Evolutionary conservation across 1,140 invertebrate species (phyloP), one percentile per base, ranked within the genome.

Genomic region (Drosophila lacertosa): DNA sequence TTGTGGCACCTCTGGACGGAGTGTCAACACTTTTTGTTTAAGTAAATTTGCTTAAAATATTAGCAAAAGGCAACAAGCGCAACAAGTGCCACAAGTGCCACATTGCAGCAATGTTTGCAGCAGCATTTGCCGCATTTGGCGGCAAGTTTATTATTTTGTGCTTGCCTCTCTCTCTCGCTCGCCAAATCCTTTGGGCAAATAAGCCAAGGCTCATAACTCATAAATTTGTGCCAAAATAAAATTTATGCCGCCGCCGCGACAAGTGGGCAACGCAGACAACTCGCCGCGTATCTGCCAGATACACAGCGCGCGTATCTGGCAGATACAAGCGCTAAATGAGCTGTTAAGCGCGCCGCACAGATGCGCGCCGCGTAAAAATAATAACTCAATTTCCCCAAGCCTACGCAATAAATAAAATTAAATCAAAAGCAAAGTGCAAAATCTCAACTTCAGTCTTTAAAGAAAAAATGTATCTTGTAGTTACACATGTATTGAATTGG

Each of bases 211-310:
- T 32, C 67, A 70, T 63, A 84, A 70, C 76, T 84, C 80, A 88
- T 88, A 88, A 89, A 89, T 88, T 88, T 73, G 88, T 78, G 83
- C 77, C 75, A 82, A 88, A 51, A 88, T 70, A 86, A 81, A 81
- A 86, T 86, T 81, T 82, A 88, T 82, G 82, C 44, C 51, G 50
- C 13, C 53, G 26, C n/a, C 44, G 45, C 66, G 51, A 35, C 54
- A 60, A 60, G 55, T 67, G 63, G 54, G 55, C 37, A 59, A 48
- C 33, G 33, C 33, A 13, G 37, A 6, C 15, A 40, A n/a, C 15
- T 7, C 7, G 22, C 42, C 22, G 54, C 6, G 68, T 59, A 70
- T 63, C 77, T 70, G 54, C 20, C 15, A 74, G 69, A 73, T 63
- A 60, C 74, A 64, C 26, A 29, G 26, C 26, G 26, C 55, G 58